These are phyloP conservation scores for Machimus rusticus DNA, from an alignment of 2,888 invertebrate species.

Conservation along the genomic window DNA sequence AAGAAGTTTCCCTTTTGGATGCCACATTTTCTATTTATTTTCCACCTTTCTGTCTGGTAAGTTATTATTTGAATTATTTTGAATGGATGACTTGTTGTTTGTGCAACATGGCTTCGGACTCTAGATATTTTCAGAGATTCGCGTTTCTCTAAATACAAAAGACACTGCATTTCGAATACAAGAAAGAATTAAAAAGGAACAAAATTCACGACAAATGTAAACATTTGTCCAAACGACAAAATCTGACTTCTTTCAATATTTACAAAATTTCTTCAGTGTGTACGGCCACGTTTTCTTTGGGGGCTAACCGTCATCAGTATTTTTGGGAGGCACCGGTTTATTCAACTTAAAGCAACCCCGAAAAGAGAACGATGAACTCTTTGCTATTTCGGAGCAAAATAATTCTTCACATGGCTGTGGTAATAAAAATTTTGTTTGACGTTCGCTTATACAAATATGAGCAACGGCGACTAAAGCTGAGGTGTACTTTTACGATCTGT, in stretches of 20 bases:
- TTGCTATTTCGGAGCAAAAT: neutral
- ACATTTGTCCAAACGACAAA: neutral
- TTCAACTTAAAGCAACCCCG: neutral
- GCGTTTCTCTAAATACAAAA: neutral
- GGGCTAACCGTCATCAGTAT: neutral
- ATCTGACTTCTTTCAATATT: neutral
- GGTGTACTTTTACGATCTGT: neutral
- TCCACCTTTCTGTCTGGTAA: neutral
- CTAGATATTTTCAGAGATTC: neutral
- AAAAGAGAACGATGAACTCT: slow-evolving; percentile 4
- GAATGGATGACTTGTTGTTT: neutral
- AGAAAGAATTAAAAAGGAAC: neutral
- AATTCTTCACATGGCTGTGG: neutral
- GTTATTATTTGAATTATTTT: neutral
- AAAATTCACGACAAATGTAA: neutral
- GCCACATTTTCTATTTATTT: slow-evolving; percentile 1
- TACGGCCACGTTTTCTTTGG: neutral
- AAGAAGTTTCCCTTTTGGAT: neutral
- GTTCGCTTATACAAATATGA: neutral
- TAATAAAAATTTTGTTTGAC: slow-evolving; percentile 1
- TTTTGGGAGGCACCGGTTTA: neutral
- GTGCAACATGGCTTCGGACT: neutral
- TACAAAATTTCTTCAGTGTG: neutral
- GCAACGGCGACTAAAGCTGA: neutral
- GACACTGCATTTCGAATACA: neutral